Conservation (phyloP, 2,888 invertebrate genomes). For the Leptinotarsa juncta region DNA sequence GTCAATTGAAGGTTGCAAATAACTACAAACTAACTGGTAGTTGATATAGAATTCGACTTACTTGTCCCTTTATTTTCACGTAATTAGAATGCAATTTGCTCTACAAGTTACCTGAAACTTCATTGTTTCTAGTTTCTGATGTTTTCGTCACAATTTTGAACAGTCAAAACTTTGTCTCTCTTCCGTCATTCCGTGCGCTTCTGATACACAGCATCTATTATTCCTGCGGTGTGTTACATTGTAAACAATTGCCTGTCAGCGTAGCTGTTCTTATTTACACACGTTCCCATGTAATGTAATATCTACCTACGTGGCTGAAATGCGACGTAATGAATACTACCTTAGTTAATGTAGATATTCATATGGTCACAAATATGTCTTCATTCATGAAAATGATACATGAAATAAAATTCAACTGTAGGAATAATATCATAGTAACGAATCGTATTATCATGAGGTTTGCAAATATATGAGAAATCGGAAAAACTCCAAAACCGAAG, state of each 20-base stretch:
- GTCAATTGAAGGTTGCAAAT: too few species aligned
- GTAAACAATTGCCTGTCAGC: conserved; percentile 35
- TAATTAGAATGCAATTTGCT: conserved; percentile 1
- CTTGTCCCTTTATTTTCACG: background rate
- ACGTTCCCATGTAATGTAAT: conserved; percentile 32
- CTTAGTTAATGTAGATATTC: background rate
- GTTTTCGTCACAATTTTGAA: conserved; percentile 7
- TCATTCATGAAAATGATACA: too few species aligned
- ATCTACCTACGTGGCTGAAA: conserved; percentile 23
- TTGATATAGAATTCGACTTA: too few species aligned
- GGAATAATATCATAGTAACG: too few species aligned
- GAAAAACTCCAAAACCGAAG: too few species aligned
- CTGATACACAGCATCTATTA: conserved; percentile 33
- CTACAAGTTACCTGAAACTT: background rate
- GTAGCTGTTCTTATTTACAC: conserved; percentile 36
- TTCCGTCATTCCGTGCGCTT: conserved; percentile 20
- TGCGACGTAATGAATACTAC: conserved; percentile 9
- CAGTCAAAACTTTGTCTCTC: background rate
- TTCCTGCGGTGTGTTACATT: conserved; percentile 31
- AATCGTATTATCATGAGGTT: too few species aligned
- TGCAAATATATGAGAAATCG: too few species aligned
- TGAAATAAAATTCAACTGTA: too few species aligned
- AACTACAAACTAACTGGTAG: too few species aligned
- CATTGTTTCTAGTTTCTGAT: background rate
- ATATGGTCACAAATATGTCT: too few species aligned